A percentile compares a stretch with the other conserved stretches of the same genome.
Evolutionary conservation across 2,888 invertebrate genomes (phyloP).

Genomic region (Melanotus villosus): DNA sequence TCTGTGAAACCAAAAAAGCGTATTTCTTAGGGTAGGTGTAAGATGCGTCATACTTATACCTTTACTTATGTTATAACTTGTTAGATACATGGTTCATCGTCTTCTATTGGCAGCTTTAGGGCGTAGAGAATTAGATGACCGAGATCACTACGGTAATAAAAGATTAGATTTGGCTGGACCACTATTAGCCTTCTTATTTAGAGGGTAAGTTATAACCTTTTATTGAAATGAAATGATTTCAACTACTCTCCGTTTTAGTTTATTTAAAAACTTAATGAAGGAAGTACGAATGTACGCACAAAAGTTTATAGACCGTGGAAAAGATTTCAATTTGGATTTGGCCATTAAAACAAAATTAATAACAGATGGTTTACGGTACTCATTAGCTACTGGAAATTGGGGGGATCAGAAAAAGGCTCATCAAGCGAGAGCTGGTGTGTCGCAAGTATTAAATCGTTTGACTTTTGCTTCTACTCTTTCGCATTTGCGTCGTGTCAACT

Average conservation of each 20-base stretch:
- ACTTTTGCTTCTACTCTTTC: conserved; percentile 99
- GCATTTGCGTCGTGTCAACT: conserved; percentile 97
- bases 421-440: conserved; percentile 96
- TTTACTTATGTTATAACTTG: conserved; percentile 25
- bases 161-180: conserved; percentile 98
- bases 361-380: conserved; percentile 97
- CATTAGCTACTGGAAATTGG: conserved; percentile 99
- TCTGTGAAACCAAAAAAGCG: conserved; percentile 99
- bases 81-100: conserved; percentile 97
- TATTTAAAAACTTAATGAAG: conserved; percentile 96
- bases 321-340: conserved; percentile 97
- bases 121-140: conserved; percentile 97
- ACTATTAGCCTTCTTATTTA: conserved; percentile 94
- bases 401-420: conserved; percentile 99
- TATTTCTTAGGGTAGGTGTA: conserved; percentile 86
- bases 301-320: conserved; percentile 98
- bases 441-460: conserved; percentile 97
- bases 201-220: conserved; percentile 74
- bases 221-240: neutral
- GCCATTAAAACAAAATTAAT: conserved; percentile 98
- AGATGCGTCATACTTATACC: neutral
- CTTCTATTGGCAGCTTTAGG: conserved; percentile 94
- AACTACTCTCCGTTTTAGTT: conserved; percentile 62
- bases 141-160: conserved; percentile 99
- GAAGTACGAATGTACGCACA: conserved; percentile 99